A percentile compares a stretch with the other conserved stretches of the same genome.
Evolutionary conservation across 2,797 vertebrate species (phyloP).

Genomic region (Apogon hyalosoma): DNA sequence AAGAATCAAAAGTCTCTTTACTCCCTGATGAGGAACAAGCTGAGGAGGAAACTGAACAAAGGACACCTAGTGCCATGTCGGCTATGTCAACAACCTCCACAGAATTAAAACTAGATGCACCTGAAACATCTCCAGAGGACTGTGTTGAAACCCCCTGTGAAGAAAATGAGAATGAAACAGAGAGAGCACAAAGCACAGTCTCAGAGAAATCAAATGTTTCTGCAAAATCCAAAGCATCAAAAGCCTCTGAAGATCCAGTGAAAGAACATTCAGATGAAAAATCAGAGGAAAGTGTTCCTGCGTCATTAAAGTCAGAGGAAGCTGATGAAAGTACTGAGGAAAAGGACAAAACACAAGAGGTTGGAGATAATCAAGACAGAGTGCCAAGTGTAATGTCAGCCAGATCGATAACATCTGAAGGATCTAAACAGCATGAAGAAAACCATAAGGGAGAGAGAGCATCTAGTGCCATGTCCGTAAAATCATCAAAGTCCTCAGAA

Average conservation of each 20-base stretch:
- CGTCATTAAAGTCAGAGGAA: conserved; percentile 43
- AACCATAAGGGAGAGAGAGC: conserved; percentile 29
- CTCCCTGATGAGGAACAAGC: conserved; percentile 24
- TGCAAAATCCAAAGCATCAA: conserved; percentile 37
- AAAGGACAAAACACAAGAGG: conserved; percentile 41
- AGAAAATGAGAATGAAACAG: conserved; percentile 41
- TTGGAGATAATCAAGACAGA: conserved; percentile 43
- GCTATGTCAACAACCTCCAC: conserved; percentile 45
- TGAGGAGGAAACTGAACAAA: conserved; percentile 45
- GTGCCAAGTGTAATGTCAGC: conserved; percentile 59
- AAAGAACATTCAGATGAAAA: conserved; percentile 30
- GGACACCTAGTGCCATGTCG: conserved; percentile 49
- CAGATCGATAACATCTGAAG: conserved; percentile 57
- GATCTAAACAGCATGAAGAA: conserved; percentile 65
- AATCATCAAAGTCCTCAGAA: conserved; percentile 41
- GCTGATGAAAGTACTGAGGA: conserved; percentile 34
- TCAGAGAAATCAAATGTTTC: conserved; percentile 64
- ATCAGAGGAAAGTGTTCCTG: conserved; percentile 24
- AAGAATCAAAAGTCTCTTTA: conserved; percentile 39
- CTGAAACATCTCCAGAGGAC: conserved; percentile 52
- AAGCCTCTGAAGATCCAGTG: conserved; percentile 18
- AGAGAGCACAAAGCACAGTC: conserved; percentile 53
- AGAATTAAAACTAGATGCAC: conserved; percentile 46
- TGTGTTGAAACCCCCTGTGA: conserved; percentile 29
- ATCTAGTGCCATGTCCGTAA: conserved; percentile 38